Evolutionary conservation across 1,140 invertebrate genomes (phyloP).

Genomic region (Microplitis demolitor): DNA sequence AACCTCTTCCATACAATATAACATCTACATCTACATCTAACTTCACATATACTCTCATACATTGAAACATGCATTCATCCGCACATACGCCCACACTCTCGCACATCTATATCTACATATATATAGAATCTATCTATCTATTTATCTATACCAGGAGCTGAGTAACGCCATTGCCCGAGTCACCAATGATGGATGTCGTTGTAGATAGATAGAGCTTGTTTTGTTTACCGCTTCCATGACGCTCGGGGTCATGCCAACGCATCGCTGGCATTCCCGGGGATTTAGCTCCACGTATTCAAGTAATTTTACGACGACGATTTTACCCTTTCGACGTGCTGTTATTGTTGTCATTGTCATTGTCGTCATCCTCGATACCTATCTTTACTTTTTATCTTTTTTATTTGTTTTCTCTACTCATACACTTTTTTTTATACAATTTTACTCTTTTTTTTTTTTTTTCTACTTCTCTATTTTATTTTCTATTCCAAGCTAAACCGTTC

Average conservation of each 20-base stretch:
- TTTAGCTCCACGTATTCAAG: background rate
- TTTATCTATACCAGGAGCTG: background rate
- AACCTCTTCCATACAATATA: background rate
- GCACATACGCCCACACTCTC: background rate
- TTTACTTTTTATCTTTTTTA: background rate
- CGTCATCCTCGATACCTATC: conserved; percentile 13
- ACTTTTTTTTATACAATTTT: too few relatives aligned
- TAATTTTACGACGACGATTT: background rate
- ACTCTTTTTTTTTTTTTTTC: too few relatives aligned
- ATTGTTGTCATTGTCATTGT: conserved; percentile 8
- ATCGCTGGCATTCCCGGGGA: background rate
- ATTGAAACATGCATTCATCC: too few relatives aligned
- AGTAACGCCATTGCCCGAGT: background rate
- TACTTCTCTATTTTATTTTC: too few relatives aligned
- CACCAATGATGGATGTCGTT: background rate
- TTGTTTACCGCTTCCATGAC: conserved; percentile 6
- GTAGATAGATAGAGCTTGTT: conserved; percentile 1
- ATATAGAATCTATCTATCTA: background rate
- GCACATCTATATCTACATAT: background rate
- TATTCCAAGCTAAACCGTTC: too few relatives aligned
- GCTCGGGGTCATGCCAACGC: background rate
- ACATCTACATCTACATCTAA: too few relatives aligned
- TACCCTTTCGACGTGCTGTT: background rate
- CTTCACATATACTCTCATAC: too few relatives aligned
- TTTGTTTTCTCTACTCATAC: too few relatives aligned